Evolutionary conservation across 2,888 invertebrate species (phyloP).

Genomic region (Busseola fusca): DNA sequence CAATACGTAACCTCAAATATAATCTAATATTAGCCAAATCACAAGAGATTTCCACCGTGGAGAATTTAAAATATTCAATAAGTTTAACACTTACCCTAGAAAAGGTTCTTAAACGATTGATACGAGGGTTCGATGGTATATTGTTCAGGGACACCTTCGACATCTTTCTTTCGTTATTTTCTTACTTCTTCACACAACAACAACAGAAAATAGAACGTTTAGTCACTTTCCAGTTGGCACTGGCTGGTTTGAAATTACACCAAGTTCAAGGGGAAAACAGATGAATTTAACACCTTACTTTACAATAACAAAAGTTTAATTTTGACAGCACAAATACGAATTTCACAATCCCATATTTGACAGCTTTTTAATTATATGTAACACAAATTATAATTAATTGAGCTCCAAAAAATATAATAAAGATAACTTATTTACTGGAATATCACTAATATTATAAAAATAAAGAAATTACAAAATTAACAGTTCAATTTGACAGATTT

Average conservation of each 20-base stretch:
- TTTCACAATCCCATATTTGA: slow-evolving; percentile 74
- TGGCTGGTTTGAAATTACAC: slow-evolving; percentile 69
- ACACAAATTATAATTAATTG: slow-evolving; percentile 25
- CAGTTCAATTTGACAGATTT: slow-evolving; percentile 65
- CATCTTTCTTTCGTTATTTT: slow-evolving; percentile 78
- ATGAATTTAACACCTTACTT: slow-evolving; percentile 68
- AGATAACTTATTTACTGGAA: slow-evolving; percentile 40
- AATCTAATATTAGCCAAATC: slow-evolving; percentile 65
- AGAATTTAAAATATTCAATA: slow-evolving; percentile 45
- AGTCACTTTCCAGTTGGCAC: slow-evolving; percentile 74
- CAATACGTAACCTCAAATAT: slow-evolving; percentile 69
- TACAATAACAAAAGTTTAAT: slow-evolving; percentile 76
- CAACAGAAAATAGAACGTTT: slow-evolving; percentile 73
- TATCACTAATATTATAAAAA: slow-evolving; percentile 29
- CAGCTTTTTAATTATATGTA: slow-evolving; percentile 44
- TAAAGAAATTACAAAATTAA: slow-evolving; percentile 40
- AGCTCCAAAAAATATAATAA: slow-evolving; percentile 28
- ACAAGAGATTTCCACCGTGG: slow-evolving; percentile 50
- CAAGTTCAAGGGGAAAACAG: slow-evolving; percentile 75
- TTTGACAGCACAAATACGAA: slow-evolving; percentile 72
- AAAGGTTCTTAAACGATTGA: slow-evolving; percentile 83
- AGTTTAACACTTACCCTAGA: slow-evolving; percentile 81
- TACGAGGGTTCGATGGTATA: slow-evolving; percentile 85
- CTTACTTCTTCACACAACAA: slow-evolving; percentile 67
- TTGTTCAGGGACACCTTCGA: slow-evolving; percentile 86